Evolutionary conservation across 2,797 vertebrate species (phyloP), one percentile per base, ranked within the genome.

Genomic region (Gambusia yucatana): DNA sequence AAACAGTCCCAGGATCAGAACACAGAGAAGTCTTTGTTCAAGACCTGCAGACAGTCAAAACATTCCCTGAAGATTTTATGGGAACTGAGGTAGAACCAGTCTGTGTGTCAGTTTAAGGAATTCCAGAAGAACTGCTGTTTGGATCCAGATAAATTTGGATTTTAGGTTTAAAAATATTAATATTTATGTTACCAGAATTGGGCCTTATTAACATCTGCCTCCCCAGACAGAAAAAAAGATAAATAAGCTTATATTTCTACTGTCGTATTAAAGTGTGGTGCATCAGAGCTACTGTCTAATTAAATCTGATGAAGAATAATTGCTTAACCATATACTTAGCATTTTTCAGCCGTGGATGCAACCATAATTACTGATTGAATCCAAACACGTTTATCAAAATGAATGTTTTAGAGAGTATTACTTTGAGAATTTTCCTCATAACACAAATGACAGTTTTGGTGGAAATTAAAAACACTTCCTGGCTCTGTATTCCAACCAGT

Each of bases 11-110:
- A 76, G 73, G 6, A 36, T 30, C 17, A 75, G 8, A 48, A 71
- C n/a, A 39, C 7, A 52, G 74, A 52, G n/a, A 22, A 57, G 33
- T 6, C 13, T 11, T 2, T 61, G 4, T 81, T 77, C 47, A 75
- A 48, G 36, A 80, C 61, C 78, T 78, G n/a, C 39, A 77, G 43
- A 84, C 50, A 75, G 69, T 78, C 72, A 76, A 41, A 74, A 1
- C 33, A 48, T 81, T 39, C 63, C 76, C 78, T 80, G 77, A 84
- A 33, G 59, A 39, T 75, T 50, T 76, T 55, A 61, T 63, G n/a
- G 63, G 78, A 72, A 82, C n/a, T 81, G 6, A 72, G 72, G 72
- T 41, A 46, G 79, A 86, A 86, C 79, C 50, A 55, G 50, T 55
- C 50, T 20, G 20, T 22, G 48, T 25, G 25, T 8, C 25, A 55